Evolutionary conservation across 2,888 invertebrate genomes (phyloP), one percentile per base, ranked within the genome.

Genomic region (Tipula lateralis): DNA sequence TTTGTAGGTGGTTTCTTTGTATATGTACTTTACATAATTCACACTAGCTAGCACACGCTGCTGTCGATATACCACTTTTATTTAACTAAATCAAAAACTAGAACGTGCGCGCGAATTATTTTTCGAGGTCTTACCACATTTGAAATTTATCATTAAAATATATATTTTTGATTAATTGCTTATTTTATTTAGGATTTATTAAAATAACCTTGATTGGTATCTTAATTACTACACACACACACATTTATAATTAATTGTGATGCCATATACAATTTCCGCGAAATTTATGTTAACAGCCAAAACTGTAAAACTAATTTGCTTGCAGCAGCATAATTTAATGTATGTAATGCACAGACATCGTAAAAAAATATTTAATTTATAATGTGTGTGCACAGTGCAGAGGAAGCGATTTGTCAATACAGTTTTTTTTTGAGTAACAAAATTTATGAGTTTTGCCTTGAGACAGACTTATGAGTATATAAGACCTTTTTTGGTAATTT

Each of bases 381-480:
- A 2, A 16, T 30, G n/a, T 32, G 30, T 32, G 30, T 32, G 16
- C 82, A 82, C 29, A 16, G 29, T 29, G 32, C 29, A 30, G 30
- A 82, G 30, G 82, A 82, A 82, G 32, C 30, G 82, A 30, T 82
- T 82, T 82, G 82, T 82, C 82, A 82, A 82, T 82, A 30, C 82
- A n/a, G 5, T 16, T n/a, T 82, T 66, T 24, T 66, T 66, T 19
- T 66, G 24, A 9, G 66, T 66, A 66, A 66, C 66, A 2, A 82
- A 82, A 82, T 82, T 30, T 82, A 82, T 82, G 32, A 32, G 82
- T 82, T 30, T 82, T 30, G 30, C 82, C 82, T 82, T 82, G 82
- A 82, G 82, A 82, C 82, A 29, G 4, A 82, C 13, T 29, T 66
- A 66, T 66, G 66, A 19, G 66, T 66, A 24, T 66, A 13, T 39